phyloP scores from a whole-genome alignment of 1,140 invertebrate species.

The Pemphigus obesinymphae region DNA sequence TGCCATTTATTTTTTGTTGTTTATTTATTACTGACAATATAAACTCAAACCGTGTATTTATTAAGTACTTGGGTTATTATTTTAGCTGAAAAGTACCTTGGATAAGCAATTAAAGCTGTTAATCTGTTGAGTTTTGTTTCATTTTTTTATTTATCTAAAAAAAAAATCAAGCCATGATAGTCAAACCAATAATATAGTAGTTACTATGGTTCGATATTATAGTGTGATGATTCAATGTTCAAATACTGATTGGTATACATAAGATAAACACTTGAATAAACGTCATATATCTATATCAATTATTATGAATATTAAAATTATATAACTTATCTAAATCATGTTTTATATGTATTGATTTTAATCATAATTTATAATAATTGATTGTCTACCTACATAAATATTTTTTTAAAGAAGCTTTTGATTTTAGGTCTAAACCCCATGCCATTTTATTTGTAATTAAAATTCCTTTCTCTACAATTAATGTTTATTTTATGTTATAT shows the following conservation, averaged over 20 bases:
- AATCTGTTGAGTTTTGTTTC: neutral
- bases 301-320: neutral
- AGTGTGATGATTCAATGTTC: slow-evolving; percentile 38
- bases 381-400: neutral
- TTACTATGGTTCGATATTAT: slow-evolving; percentile 27
- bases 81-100: no score
- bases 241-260: slow-evolving; percentile 3
- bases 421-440: no score
- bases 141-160: neutral
- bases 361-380: neutral
- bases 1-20: no score
- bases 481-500: no score
- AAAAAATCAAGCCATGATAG: neutral
- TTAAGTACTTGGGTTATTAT: no score
- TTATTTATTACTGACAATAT: no score
- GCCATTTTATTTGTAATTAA: no score
- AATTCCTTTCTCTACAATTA: no score
- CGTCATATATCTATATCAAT: neutral
- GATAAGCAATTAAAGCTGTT: no score
- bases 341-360: neutral
- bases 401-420: no score
- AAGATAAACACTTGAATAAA: slow-evolving; percentile 29
- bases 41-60: no score
- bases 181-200: slow-evolving; percentile 3
- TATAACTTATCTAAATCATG: neutral